Base-by-base conservation (phyloP, 1,140 invertebrate species). In the Tetraneura akinire region DNA sequence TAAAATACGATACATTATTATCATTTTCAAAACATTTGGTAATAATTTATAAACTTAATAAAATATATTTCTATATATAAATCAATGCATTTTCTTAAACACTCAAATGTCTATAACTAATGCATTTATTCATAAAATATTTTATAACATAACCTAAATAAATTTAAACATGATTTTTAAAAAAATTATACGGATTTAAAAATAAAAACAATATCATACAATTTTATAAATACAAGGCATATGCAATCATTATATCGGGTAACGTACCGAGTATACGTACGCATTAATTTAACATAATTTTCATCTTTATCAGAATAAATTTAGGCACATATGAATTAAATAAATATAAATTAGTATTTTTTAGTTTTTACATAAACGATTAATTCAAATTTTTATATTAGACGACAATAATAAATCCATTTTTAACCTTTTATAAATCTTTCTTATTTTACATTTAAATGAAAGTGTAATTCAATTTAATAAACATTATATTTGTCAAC, bases 21-120 rank as follows among this genome's bases (percentile, higher is more conserved):
- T 47, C 21, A 10, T 64, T 64, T 37, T 64, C 32, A 26, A 26
- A 68, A 13, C 32, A 23, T 68, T n/a, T 45, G 64, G 13, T 68
- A n/a, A n/a, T n/a, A n/a, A n/a, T n/a, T n/a, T 68, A 68, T 68
- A 68, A 57, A 68, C 21, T n/a, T 0, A 47, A 68, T 45, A 47
- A 57, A 57, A 4, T 21, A 68, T 18, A 68, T 3, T 23, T n/a
- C n/a, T n/a, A n/a, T n/a, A n/a, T n/a, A 42, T 21, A 4, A 68
- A 68, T 23, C 45, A n/a, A 47, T 18, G 37, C 26, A 29, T 51
- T 71, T 71, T 71, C 29, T 71, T 37, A 8, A 37, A 8, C 32
- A 37, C 21, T 71, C 26, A n/a, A 29, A 71, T 45, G 32, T 47
- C n/a, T n/a, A n/a, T n/a, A n/a, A n/a, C n/a, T 78, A 78, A 78